A percentile compares a stretch with the other conserved stretches of the same genome.
phyloP scores from a whole-genome alignment of 2,113 vertebrate species.

The Haemorhous mexicanus region DNA sequence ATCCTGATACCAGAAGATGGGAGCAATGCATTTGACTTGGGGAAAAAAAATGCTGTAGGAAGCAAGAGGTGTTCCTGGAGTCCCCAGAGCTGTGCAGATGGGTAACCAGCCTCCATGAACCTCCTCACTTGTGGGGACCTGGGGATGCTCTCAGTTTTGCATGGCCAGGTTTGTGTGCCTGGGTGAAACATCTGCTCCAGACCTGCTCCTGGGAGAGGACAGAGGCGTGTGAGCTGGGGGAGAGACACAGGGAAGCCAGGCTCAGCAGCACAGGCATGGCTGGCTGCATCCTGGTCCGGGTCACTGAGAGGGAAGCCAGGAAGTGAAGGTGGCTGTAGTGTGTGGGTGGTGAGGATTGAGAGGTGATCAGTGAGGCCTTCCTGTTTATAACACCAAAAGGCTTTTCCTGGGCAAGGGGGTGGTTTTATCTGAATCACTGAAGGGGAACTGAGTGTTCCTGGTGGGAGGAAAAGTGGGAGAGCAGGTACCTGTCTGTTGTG shows the following conservation, averaged over 20 bases:
- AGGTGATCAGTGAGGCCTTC: not conserved
- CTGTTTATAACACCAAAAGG: not conserved
- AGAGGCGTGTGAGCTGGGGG: accelerated
- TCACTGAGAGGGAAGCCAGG: not conserved
- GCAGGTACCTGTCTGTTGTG: not conserved
- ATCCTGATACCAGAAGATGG: not conserved
- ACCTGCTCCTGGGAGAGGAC: not conserved
- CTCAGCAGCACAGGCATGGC: not conserved
- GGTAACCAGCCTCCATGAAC: accelerated
- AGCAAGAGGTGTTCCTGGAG: not conserved
- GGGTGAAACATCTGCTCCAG: not conserved
- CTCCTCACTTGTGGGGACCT: not conserved
- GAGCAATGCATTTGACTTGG: not conserved
- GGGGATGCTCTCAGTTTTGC: not conserved
- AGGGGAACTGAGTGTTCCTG: not conserved
- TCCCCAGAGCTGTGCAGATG: not conserved
- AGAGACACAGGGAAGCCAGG: accelerated
- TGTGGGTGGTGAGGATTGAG: not conserved
- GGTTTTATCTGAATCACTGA: not conserved
- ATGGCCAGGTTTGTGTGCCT: not conserved
- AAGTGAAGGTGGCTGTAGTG: not conserved
- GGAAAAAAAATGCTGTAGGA: not conserved
- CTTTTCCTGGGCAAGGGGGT: not conserved
- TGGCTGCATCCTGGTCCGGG: not conserved
- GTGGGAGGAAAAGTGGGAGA: not conserved